Conservation (phyloP, 2,113 vertebrate genomes). For the Ophthalmolycus amberensis region DNA sequence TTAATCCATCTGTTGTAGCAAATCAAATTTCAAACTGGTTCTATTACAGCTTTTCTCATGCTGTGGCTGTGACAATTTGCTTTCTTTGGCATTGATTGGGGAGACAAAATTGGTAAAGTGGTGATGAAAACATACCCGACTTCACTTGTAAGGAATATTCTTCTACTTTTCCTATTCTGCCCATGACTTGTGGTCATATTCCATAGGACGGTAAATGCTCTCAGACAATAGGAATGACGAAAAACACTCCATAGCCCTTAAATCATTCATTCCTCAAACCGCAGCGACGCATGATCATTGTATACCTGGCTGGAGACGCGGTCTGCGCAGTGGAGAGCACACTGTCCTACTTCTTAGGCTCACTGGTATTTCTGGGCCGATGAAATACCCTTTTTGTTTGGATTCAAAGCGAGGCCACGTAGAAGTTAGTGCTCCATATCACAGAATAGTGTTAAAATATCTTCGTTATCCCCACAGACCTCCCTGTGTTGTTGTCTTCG, state of each 20-base stretch:
- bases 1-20: constrained; percentile 12
- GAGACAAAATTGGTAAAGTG: not conserved
- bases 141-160: not conserved
- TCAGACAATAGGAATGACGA: constrained; percentile 24
- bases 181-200: not conserved
- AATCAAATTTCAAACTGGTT: constrained; percentile 21
- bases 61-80: constrained; percentile 1
- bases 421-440: constrained; percentile 21
- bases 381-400: constrained; percentile 54
- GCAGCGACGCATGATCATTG: constrained; percentile 15
- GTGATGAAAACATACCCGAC: not conserved
- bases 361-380: constrained; percentile 39
- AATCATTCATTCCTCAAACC: constrained; percentile 37
- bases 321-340: constrained; percentile 27
- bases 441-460: constrained; percentile 32
- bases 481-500: constrained; percentile 30
- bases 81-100: constrained; percentile 23
- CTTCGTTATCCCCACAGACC: constrained; percentile 16
- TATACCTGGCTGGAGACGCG: constrained; percentile 46
- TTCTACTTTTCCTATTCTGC: not conserved
- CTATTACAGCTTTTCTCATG: constrained; percentile 1
- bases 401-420: constrained; percentile 46
- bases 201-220: not conserved
- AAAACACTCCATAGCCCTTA: constrained; percentile 20
- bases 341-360: constrained; percentile 44